Base-by-base conservation (phyloP, 2,888 invertebrate species). In the Agrotis segetum region DNA sequence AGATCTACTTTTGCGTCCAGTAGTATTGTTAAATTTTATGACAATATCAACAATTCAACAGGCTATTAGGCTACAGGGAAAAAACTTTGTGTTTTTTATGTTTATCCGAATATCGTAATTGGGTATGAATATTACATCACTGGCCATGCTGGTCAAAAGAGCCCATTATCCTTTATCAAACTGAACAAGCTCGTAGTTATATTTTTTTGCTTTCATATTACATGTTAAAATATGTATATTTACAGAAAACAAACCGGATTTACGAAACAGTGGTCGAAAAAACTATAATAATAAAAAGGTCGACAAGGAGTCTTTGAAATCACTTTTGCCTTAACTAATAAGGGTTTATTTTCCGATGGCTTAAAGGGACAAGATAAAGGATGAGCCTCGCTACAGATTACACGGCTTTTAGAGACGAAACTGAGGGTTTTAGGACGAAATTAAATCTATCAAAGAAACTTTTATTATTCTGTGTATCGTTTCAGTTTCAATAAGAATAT, bases 261-360 rank as follows among this genome's bases (percentile, higher is more conserved):
- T 11, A 21, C 3, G n/a, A 46, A 34, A 49, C 34, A 53, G 52
- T 46, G 46, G 19, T 46, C 17, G 21, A 53, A 70, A 21, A 3
- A 16, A 14, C 21, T 21, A 2, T 34, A n/a, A 56, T n/a, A n/a
- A 24, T 63, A 47, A 52, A 55, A 63, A 17, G 7, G 17, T 13
- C n/a, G 3, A 50, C 52, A 63, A 74, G 44, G 52, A 19, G 40
- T 46, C 19, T 40, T 47, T 46, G 46, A 52, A 55, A 66, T 71
- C 14, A 47, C 34, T 66, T 59, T 66, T 53, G 17, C 53, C 59
- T 75, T 53, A 50, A 24, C 59, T 67, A 67, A 64, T 44, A 72
- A 21, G 21, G 21, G 17, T 44, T 60, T 50, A 24, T 56, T 34
- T 60, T 24, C 11, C 1, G 46, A 65, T 16, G 40, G 13, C n/a